A percentile compares a stretch with the other conserved stretches of the same genome.
These are phyloP conservation scores for Coenonympha arcania DNA, from an alignment of 2,888 invertebrate species.

Conservation along the genomic window DNA sequence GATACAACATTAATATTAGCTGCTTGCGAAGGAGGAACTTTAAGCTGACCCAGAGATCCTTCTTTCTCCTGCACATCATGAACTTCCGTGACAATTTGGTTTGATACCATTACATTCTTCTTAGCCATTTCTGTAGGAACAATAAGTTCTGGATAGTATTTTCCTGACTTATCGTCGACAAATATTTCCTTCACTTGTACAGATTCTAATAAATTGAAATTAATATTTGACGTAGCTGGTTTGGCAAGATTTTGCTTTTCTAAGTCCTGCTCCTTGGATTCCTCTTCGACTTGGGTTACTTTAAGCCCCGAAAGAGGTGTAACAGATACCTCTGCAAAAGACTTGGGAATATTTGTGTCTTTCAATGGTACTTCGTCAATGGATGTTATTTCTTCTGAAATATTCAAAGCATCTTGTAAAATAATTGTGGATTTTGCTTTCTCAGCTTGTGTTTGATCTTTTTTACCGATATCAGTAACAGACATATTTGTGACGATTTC, in stretches of 20 bases:
- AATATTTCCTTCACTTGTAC: slow-evolving; percentile 79
- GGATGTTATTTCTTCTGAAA: slow-evolving; percentile 76
- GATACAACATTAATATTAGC: slow-evolving; percentile 76
- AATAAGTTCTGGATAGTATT: slow-evolving; percentile 84
- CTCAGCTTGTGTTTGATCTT: slow-evolving; percentile 48
- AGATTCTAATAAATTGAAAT: slow-evolving; percentile 77
- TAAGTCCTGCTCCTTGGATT: slow-evolving; percentile 75
- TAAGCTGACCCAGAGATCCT: slow-evolving; percentile 74
- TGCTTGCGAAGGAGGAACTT: slow-evolving; percentile 75
- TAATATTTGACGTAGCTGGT: slow-evolving; percentile 73
- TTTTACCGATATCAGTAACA: slow-evolving; percentile 57
- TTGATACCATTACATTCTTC: slow-evolving; percentile 77
- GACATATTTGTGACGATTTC: slow-evolving; percentile 72
- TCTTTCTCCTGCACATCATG: slow-evolving; percentile 80
- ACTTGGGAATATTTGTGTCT: slow-evolving; percentile 60
- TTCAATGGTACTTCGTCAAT: slow-evolving; percentile 76
- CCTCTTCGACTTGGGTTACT: slow-evolving; percentile 78
- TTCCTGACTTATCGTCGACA: slow-evolving; percentile 81
- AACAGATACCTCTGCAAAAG: slow-evolving; percentile 72
- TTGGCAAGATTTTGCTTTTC: slow-evolving; percentile 58
- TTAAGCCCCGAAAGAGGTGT: slow-evolving; percentile 77
- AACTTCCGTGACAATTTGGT: slow-evolving; percentile 77
- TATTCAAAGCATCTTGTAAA: slow-evolving; percentile 77
- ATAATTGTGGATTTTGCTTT: slow-evolving; percentile 74
- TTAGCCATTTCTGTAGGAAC: slow-evolving; percentile 85